Evolutionary conservation across 2,888 invertebrate genomes (phyloP).

Genomic region (Microplitis deprimator): DNA sequence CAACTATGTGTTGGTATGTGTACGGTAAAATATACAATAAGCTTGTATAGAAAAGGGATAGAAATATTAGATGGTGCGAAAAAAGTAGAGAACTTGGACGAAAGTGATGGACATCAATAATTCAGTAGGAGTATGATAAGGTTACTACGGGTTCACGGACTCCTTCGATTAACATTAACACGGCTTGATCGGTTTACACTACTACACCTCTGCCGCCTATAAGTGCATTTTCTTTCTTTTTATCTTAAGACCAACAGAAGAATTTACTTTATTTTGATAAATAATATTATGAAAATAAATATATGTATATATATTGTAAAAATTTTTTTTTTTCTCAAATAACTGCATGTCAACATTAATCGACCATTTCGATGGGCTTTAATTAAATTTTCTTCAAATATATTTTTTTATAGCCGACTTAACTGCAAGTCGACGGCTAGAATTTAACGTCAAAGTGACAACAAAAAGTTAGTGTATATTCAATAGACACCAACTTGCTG

Average conservation of each 20-base stretch:
- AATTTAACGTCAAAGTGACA: too few relatives aligned
- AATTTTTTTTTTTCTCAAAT: too few relatives aligned
- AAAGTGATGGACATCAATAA: slow-evolving; percentile 69
- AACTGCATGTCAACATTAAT: too few relatives aligned
- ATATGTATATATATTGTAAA: too few relatives aligned
- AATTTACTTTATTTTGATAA: too few relatives aligned
- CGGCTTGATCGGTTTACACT: neutral
- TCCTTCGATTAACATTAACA: slow-evolving; percentile 24
- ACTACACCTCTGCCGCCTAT: slow-evolving; percentile 2
- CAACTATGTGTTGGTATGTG: slow-evolving; percentile 9
- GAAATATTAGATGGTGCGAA: slow-evolving; percentile 41
- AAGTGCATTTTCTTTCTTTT: neutral
- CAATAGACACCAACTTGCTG: too few relatives aligned
- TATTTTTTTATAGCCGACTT: too few relatives aligned
- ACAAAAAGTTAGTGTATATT: too few relatives aligned
- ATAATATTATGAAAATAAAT: too few relatives aligned
- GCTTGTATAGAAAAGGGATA: slow-evolving; percentile 22
- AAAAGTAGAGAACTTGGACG: slow-evolving; percentile 51
- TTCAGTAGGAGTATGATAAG: slow-evolving; percentile 70
- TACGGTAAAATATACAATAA: slow-evolving; percentile 30
- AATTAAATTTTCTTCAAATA: too few relatives aligned
- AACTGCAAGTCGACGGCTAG: too few relatives aligned
- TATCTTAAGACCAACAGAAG: neutral
- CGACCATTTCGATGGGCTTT: too few relatives aligned
- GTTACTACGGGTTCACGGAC: slow-evolving; percentile 57